Base-by-base conservation (phyloP, 2,797 vertebrate genomes). In the Phaenicophaeus curvirostris region DNA sequence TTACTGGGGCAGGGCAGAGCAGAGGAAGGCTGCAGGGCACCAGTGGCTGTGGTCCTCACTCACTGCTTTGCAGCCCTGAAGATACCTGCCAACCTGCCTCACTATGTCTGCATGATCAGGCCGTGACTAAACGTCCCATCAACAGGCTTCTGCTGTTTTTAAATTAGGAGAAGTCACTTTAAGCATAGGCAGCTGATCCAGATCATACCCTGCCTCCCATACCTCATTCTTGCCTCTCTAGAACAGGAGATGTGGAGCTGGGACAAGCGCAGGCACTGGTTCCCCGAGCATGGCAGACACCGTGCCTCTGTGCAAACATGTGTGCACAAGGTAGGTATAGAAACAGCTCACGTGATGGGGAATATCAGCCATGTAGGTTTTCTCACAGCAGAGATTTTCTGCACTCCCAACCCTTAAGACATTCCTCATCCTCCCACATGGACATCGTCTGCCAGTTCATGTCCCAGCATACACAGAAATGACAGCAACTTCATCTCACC, bases 251-350 rank as follows among this genome's bases (percentile, higher is more conserved):
- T 44, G 3, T 9, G 48, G 39, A 71, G 27, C 31, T 6, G 8
- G 65, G 33, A 66, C 13, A 46, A 44, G 37, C 2, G 0, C 37
- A 9, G 24, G 41, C 3, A 9, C 18, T 53, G 13, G 54, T 63
- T 82, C 15, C n/a, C 30, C 9, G 14, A 0, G 3, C 13, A 4
- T 0, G 3, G 17, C 33, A 66, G 57, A 33, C 11, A 10, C 33
- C 24, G 35, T 0, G 3, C 11, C 33, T 17, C 74, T 50, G 15
- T 28, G 23, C 37, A 55, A 0, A 0, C 1, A 1, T 5, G 2
- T 50, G 10, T 54, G 51, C 14, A 25, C 0, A 5, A 73, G 19
- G 16, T 41, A 53, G 6, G 9, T 48, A 28, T 0, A 42, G 37
- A 76, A 77, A 33, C 15, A 78, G 69, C 17, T 46, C 5, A 13